Evolutionary conservation across 2,113 vertebrate species (phyloP), one percentile per base, ranked within the genome.

Genomic region (Coracopsis vasa): DNA sequence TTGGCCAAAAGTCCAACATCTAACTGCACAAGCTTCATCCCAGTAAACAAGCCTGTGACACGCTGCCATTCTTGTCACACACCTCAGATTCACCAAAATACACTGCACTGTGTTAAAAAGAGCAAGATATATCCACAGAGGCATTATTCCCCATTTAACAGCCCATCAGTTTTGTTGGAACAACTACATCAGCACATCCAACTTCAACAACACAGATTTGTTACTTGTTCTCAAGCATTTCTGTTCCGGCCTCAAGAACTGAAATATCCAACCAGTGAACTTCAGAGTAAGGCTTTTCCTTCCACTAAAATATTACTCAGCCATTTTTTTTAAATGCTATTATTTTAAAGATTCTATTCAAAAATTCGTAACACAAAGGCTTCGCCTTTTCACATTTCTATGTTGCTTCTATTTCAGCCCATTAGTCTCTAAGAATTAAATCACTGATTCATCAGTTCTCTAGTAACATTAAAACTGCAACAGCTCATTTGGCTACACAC

Each of bases 61-160:
- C 48, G 29, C 6, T 17, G 73, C 56, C 13, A 58, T 58, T 33
- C 56, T 58, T 58, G 33, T 24, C 13, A 58, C 56, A 16, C 2
- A 1, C 53, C 69, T 83, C 3, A 2, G 29, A 50, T 10, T 11
- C 10, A 33, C n/a, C 9, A 0, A 28, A 51, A 56, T 29, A 56
- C 0, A 0, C 0, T 28, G 27, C 9, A 2, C 4, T 5, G 3
- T 4, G 11, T 35, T 58, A 56, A 51, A 31, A 86, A 58, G 50
- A 15, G 8, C 33, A 50, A 65, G 33, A 58, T 4, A 13, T 0
- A 21, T 4, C 37, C 7, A 15, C 19, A 39, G 41, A 51, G 16
- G 53, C 37, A 6, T n/a, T 29, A 62, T 50, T 44, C 31, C 64
- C 35, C 19, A 44, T 23, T 50, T 42, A 39, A 45, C 2, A 31